A percentile compares a stretch with the other conserved stretches of the same genome.
phyloP scores from a whole-genome alignment of 2,113 vertebrate genomes.

The Antennarius striatus region DNA sequence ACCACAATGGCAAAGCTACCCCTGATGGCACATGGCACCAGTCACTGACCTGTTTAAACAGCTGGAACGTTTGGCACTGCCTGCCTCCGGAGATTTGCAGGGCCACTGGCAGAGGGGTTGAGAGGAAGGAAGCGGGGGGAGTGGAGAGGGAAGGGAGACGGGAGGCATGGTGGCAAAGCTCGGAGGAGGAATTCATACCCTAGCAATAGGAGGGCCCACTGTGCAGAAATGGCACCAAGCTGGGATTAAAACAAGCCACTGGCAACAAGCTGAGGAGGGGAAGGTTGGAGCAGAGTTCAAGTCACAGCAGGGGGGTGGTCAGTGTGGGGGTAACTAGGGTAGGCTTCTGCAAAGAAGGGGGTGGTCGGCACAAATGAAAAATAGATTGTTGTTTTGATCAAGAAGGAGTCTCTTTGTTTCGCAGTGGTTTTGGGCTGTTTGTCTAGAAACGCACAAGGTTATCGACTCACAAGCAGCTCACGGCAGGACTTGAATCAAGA shows the following conservation, averaged over 20 bases:
- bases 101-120: constrained; percentile 54
- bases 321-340: constrained; percentile 22
- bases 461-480: too few relatives aligned
- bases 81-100: constrained; percentile 59
- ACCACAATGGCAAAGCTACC: constrained; percentile 52
- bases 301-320: constrained; percentile 24
- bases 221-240: constrained; percentile 56
- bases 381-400: constrained; percentile 42
- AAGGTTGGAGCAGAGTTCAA: constrained; percentile 47
- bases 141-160: neutral
- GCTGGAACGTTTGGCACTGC: constrained; percentile 67
- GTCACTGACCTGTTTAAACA: constrained; percentile 72
- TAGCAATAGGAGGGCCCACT: constrained; percentile 49
- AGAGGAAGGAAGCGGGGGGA: constrained; percentile 49
- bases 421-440: constrained; percentile 10
- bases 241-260: constrained; percentile 59
- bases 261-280: constrained; percentile 53
- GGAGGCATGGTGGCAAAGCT: neutral
- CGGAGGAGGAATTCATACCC: constrained; percentile 38
- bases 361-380: constrained; percentile 32
- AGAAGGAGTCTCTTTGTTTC: constrained; percentile 16
- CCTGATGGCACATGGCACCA: constrained; percentile 42
- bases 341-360: constrained; percentile 22
- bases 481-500: too few relatives aligned
- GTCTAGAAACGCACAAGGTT: too few relatives aligned